Evolutionary conservation across 1,140 invertebrate genomes (phyloP).

Genomic region (Phymastichus coffea): DNA sequence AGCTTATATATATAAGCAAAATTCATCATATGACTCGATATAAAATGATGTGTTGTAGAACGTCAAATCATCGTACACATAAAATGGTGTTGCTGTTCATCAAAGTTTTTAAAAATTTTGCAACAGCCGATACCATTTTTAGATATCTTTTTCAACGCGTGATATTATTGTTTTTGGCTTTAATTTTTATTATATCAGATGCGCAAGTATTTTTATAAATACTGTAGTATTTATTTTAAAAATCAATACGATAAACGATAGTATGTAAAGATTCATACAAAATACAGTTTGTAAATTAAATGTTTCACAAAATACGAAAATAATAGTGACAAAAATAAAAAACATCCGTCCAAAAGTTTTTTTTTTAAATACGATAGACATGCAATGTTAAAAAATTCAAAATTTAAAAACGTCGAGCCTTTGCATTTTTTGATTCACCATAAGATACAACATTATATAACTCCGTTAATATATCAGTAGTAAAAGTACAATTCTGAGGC

Average conservation of each 20-base stretch:
- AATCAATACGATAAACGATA: neutral
- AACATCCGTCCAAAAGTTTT: slow-evolving; percentile 5
- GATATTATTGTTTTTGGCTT: slow-evolving; percentile 45
- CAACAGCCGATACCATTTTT: slow-evolving; percentile 50
- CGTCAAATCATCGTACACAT: slow-evolving; percentile 7
- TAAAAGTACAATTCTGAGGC: slow-evolving; percentile 18
- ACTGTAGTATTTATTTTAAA: slow-evolving; percentile 1
- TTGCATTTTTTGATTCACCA: slow-evolving; percentile 14
- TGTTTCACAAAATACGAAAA: neutral
- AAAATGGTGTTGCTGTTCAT: slow-evolving; percentile 12
- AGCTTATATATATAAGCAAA: slow-evolving; percentile 8
- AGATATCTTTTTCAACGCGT: slow-evolving; percentile 48
- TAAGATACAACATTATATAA: slow-evolving; percentile 16
- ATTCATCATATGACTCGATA: no score
- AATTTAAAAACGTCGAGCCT: slow-evolving; percentile 3
- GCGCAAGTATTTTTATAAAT: slow-evolving; percentile 27
- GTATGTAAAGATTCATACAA: neutral
- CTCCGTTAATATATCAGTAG: slow-evolving; percentile 16
- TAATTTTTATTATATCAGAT: slow-evolving; percentile 17
- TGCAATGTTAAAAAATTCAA: slow-evolving; percentile 11
- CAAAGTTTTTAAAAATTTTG: slow-evolving; percentile 39
- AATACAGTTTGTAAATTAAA: neutral
- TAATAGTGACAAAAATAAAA: neutral
- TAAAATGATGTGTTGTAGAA: slow-evolving; percentile 16
- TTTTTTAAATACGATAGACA: slow-evolving; percentile 3